These are phyloP conservation scores for Ptiloglossa arizonensis DNA, from an alignment of 1,140 invertebrate species.

Conservation along the genomic window DNA sequence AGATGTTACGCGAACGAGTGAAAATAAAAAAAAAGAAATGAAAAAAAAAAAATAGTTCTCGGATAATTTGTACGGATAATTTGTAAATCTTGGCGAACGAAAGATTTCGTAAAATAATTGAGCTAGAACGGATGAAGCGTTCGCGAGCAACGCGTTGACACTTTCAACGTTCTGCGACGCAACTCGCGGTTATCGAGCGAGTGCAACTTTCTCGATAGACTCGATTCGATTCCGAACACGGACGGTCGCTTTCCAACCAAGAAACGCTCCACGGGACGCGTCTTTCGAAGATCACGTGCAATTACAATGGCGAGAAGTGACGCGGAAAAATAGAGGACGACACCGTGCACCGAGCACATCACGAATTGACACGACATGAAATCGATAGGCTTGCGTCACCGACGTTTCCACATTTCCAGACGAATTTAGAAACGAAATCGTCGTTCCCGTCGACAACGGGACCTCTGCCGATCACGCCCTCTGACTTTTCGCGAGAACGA, in stretches of 20 bases:
- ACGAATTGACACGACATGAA: background rate
- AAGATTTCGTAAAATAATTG: background rate
- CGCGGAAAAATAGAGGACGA: background rate
- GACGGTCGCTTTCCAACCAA: constrained; percentile 25
- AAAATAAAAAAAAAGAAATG: too few relatives aligned
- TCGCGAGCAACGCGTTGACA: too few relatives aligned
- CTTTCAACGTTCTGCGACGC: too few relatives aligned
- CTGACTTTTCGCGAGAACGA: background rate
- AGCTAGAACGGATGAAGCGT: too few relatives aligned
- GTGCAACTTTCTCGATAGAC: constrained; percentile 31
- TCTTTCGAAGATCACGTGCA: too few relatives aligned
- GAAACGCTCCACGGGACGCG: background rate
- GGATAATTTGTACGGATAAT: too few relatives aligned
- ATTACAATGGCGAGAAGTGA: too few relatives aligned
- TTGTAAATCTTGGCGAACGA: background rate
- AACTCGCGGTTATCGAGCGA: background rate
- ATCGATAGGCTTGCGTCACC: constrained; percentile 35
- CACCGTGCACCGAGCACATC: background rate
- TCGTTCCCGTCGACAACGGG: background rate
- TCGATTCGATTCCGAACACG: constrained; percentile 22
- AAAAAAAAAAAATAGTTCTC: too few relatives aligned
- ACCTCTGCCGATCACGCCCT: background rate
- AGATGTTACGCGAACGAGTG: too few relatives aligned
- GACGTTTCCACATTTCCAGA: background rate
- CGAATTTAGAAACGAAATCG: constrained; percentile 24